These are phyloP conservation scores for Brienomyrus longianalis DNA, from an alignment of 2,113 vertebrate genomes.

Conservation along the genomic window DNA sequence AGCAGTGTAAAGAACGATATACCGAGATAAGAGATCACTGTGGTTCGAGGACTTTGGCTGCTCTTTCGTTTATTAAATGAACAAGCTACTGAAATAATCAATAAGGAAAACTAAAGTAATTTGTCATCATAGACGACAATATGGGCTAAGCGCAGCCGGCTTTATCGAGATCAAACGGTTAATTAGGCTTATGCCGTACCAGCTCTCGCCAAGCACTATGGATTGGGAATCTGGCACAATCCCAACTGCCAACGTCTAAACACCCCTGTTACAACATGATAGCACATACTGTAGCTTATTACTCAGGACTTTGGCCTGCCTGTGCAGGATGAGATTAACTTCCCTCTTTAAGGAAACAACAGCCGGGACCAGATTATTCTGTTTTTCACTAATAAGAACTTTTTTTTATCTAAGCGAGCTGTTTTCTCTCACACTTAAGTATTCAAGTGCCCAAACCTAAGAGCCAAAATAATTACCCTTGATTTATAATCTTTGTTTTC, in stretches of 20 bases:
- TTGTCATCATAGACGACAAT: background rate
- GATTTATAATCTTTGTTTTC: background rate
- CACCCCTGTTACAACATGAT: background rate
- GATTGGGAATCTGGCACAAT: background rate
- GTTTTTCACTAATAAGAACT: background rate
- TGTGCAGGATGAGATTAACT: background rate
- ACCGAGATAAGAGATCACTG: background rate
- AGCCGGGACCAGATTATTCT: background rate
- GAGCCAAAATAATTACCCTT: background rate
- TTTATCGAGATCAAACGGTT: background rate
- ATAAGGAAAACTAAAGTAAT: background rate
- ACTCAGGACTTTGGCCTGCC: background rate
- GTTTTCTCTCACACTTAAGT: background rate
- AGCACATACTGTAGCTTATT: conserved; percentile 12
- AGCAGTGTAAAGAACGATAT: background rate
- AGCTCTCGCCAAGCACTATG: background rate
- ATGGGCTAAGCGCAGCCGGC: background rate
- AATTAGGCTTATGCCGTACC: conserved; percentile 6
- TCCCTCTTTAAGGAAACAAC: background rate
- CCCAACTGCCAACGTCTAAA: background rate
- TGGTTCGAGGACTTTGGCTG: background rate
- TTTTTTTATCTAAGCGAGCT: background rate
- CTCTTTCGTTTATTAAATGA: background rate
- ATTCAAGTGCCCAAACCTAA: background rate
- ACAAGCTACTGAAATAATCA: background rate